Base-by-base conservation (phyloP, 2,797 vertebrate genomes). In the Rhynchotus rufescens region DNA sequence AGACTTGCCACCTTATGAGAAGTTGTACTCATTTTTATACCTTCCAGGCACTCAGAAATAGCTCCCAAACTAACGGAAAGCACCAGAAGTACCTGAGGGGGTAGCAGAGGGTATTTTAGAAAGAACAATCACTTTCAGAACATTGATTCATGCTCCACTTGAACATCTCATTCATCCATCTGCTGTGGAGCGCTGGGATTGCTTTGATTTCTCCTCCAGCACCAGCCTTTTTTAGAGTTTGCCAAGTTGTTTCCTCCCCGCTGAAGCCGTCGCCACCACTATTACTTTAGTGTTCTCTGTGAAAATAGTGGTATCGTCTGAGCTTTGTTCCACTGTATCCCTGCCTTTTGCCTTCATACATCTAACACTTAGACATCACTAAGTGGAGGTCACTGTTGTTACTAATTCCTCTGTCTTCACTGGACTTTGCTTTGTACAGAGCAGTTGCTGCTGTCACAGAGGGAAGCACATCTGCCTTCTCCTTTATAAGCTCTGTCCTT, bases 91-190 rank as follows among this genome's bases (percentile, higher is more conserved):
- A 6, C 2, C 9, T 78, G 34, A 80, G 62, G 42, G 26, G 6
- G 59, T 36, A 26, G 6, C 66, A 82, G 28, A 60, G 15, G 32
- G 15, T 79, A 44, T 88, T 93, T 80, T 84, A 72, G 57, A 86
- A 65, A 80, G 73, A 88, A 26, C 54, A 45, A 30, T 65, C 76
- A 30, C 25, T 93, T 94, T 94, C 86, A 91, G 74, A 86, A 78
- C 83, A 51, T 64, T 82, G 42, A 40, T 45, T 86, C 15, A 3
- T 65, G 16, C 12, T 89, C 38, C 28, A 22, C 20, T 6, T 40
- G 13, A 85, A 57, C 23, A 11, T 71, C 61, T 60, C 30, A 49
- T 72, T 87, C 44, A 49, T 62, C 7, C 28, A 10, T 25, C 62
- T 64, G 36, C 28, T 86, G 9, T 86, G 84, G 51, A 93, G 59